Conservation (phyloP, 2,113 vertebrate genomes). For the Danio rerio region GRCz12tu NC_133187.1:24871001-24871500, state of each 20-base stretch:
- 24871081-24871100: background rate
- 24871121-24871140: background rate
- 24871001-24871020: too few species aligned
- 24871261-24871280: constrained; percentile 25
- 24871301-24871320: constrained; percentile 5
- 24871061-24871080: background rate
- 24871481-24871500: constrained; percentile 1
- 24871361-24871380: constrained; percentile 23
- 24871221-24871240: background rate
- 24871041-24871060: background rate
- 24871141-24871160: background rate
- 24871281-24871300: background rate
- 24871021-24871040: too few species aligned
- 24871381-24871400: constrained; percentile 3
- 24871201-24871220: background rate
- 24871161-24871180: background rate
- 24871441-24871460: constrained; percentile 33
- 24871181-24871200: background rate
- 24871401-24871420: constrained; percentile 16
- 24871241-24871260: background rate
- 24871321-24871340: constrained; percentile 12
- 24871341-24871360: constrained; percentile 21
- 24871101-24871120: background rate
- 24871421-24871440: constrained; percentile 5
- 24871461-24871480: constrained; percentile 11